Percentiles rank a stretch among this genome's conserved stretches.
Conservation (phyloP, 2,113 vertebrate genomes). For the Ariopsis seemanni region DNA sequence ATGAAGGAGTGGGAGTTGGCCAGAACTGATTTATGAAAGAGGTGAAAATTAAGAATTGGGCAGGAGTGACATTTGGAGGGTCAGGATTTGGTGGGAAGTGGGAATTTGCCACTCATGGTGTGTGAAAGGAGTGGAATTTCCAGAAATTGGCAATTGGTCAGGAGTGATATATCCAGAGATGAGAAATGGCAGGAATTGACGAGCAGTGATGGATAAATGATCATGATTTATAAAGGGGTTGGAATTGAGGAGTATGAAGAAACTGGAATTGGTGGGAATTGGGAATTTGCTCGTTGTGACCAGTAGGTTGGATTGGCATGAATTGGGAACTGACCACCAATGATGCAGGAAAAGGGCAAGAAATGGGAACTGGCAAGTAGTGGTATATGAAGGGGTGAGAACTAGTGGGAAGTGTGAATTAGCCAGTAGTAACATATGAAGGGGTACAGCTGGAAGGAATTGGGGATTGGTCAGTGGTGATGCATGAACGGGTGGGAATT, state of each 20-base stretch:
- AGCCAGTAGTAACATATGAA: neutral
- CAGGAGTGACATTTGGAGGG: neutral
- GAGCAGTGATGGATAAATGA: neutral
- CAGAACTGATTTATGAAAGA: neutral
- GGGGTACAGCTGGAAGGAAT: neutral
- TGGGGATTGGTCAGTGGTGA: neutral
- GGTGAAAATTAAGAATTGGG: neutral
- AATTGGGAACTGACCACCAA: neutral
- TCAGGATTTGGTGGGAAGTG: neutral
- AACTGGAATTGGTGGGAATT: neutral
- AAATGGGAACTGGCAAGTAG: neutral
- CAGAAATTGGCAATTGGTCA: neutral
- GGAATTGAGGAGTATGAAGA: neutral
- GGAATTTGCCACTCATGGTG: neutral
- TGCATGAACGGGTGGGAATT: neutral
- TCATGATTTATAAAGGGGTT: neutral
- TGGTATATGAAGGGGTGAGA: neutral
- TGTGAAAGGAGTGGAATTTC: neutral
- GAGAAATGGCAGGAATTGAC: neutral
- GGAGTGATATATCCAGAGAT: neutral
- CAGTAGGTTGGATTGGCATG: no score
- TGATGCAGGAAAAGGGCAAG: neutral
- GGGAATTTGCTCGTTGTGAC: no score
- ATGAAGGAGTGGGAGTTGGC: neutral
- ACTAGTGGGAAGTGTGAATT: neutral